A percentile compares a stretch with the other conserved stretches of the same genome.
phyloP scores from a whole-genome alignment of 2,113 vertebrate genomes.

The Chloropsis hardwickii region DNA sequence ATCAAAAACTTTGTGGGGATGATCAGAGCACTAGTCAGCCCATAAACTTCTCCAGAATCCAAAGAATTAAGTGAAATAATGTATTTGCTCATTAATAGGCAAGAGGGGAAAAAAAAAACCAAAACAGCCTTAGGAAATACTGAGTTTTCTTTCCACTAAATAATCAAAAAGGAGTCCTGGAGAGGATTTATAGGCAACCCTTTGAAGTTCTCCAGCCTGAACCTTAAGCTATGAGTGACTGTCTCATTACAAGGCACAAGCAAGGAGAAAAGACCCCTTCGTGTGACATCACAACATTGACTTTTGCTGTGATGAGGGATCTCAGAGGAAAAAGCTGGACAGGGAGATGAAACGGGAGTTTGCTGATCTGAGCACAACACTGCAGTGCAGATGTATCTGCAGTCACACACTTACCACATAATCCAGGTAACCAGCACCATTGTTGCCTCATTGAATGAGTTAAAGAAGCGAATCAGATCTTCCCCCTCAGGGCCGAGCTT shows the following conservation, averaged over 20 bases:
- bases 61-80: background rate
- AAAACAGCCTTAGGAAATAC: background rate
- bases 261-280: background rate
- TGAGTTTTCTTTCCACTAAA: background rate
- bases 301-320: background rate
- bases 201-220: background rate
- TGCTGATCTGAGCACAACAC: background rate
- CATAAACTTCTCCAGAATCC: background rate
- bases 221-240: background rate
- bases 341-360: background rate
- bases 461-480: slow-evolving; percentile 97
- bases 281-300: background rate
- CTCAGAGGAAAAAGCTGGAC: background rate
- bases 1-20: background rate
- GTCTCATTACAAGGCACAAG: background rate
- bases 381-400: background rate
- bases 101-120: background rate
- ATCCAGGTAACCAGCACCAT: slow-evolving; percentile 99
- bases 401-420: slow-evolving; percentile 88
- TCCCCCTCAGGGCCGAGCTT: slow-evolving; percentile 92
- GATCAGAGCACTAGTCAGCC: background rate
- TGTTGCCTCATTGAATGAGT: slow-evolving; percentile 93
- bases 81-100: background rate
- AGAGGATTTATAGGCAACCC: background rate
- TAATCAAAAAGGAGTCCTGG: background rate